Evolutionary conservation across 2,113 vertebrate genomes (phyloP).

Genomic region (Urocitellus parryii): DNA sequence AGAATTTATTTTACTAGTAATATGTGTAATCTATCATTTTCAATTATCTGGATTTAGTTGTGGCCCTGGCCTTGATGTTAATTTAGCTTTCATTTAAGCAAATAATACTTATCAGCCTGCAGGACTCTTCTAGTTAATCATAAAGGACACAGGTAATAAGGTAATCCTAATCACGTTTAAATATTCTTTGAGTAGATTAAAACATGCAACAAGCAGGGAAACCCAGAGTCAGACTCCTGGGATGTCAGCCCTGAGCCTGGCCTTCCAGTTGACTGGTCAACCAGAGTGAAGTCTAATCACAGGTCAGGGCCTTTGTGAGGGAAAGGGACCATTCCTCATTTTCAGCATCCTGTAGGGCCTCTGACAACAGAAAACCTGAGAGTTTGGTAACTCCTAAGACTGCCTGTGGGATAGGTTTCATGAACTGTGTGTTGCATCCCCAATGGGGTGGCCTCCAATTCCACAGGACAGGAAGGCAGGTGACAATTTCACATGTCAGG

Average conservation of each 20-base stretch:
- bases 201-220: background rate
- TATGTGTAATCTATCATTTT: background rate
- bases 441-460: background rate
- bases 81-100: background rate
- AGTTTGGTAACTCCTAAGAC: background rate
- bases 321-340: background rate
- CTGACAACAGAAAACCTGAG: background rate
- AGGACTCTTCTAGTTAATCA: background rate
- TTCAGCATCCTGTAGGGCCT: background rate
- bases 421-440: background rate
- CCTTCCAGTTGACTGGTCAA: background rate
- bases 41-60: background rate
- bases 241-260: background rate
- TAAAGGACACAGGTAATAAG: background rate
- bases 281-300: background rate
- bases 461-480: background rate
- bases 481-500: background rate
- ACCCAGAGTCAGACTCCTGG: fast-evolving
- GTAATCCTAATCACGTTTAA: too few relatives aligned
- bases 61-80: background rate
- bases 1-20: background rate
- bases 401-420: background rate
- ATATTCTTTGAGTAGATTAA: background rate
- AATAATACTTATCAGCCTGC: background rate
- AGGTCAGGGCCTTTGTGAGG: background rate